phyloP scores from a whole-genome alignment of 2,797 vertebrate genomes.

The Sorex maritimensis region DNA sequence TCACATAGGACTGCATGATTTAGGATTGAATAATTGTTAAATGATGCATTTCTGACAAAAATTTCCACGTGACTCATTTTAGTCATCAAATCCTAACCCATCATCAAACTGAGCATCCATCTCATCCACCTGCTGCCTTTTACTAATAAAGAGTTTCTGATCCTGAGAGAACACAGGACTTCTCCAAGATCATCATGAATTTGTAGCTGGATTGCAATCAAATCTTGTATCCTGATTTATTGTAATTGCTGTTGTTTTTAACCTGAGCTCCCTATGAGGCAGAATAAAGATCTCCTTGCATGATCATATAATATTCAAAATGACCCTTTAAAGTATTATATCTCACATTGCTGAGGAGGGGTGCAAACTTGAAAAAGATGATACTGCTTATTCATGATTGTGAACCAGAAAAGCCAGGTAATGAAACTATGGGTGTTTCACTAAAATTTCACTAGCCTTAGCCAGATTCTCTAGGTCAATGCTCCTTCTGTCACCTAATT shows the following conservation, averaged over 20 bases:
- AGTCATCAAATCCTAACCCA: constrained; percentile 29
- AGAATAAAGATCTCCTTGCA: not conserved
- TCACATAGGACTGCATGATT: constrained; percentile 48
- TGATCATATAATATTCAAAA: constrained; percentile 32
- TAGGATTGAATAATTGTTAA: constrained; percentile 63
- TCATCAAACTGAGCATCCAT: constrained; percentile 63
- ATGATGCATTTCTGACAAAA: constrained; percentile 72
- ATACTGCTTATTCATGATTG: not conserved
- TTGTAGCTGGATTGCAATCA: not conserved
- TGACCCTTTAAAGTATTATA: not conserved
- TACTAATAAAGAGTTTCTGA: not conserved
- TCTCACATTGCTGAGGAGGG: not conserved
- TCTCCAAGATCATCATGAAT: constrained; percentile 57
- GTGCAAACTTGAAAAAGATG: not conserved
- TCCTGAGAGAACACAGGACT: not conserved
- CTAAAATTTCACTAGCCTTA: not conserved
- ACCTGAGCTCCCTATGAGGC: not conserved
- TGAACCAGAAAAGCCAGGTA: not conserved
- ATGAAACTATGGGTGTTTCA: not conserved
- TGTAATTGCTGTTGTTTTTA: constrained; percentile 59
- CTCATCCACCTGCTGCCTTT: constrained; percentile 36
- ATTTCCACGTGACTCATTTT: constrained; percentile 65
- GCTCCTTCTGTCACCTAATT: not conserved
- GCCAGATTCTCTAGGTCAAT: not conserved
- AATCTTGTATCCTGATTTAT: constrained; percentile 7